These are phyloP conservation scores for Sthenelais limicola DNA, from an alignment of 2,888 invertebrate species.

Conservation along the genomic window DNA sequence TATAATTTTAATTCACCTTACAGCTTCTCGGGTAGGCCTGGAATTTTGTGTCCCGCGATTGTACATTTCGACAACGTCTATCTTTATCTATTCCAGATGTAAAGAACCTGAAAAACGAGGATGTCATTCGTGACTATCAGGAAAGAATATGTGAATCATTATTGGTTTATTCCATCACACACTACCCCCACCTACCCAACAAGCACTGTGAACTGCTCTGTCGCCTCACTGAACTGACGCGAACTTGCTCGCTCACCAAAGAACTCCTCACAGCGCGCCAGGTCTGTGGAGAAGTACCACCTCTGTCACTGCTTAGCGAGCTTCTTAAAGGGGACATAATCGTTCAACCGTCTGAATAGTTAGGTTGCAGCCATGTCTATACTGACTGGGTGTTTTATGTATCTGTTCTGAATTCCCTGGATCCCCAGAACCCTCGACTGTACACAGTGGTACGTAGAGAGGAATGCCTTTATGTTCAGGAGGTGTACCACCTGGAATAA, in stretches of 20 bases:
- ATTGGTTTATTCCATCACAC: constrained; percentile 90
- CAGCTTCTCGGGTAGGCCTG: no score
- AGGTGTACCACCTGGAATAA: no score
- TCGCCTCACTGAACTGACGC: constrained; percentile 93
- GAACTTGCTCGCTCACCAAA: constrained; percentile 95
- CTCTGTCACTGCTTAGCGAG: constrained; percentile 96
- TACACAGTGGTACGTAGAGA: no score
- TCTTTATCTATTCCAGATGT: constrained; percentile 79
- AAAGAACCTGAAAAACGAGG: constrained; percentile 92
- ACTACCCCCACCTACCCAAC: constrained; percentile 93
- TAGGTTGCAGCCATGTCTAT: no score
- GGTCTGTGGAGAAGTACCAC: constrained; percentile 90
- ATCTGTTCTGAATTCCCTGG: no score
- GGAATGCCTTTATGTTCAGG: no score
- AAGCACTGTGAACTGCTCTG: constrained; percentile 95
- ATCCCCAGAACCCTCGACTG: no score
- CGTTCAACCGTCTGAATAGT: constrained; percentile 42
- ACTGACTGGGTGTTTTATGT: no score
- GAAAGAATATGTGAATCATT: constrained; percentile 93
- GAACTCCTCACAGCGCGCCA: constrained; percentile 78
- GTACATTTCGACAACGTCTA: no score
- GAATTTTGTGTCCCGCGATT: no score
- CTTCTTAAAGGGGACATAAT: constrained; percentile 81
- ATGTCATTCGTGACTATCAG: constrained; percentile 93
- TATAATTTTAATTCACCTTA: no score